Percentiles rank a stretch among this genome's conserved stretches.
phyloP scores from a whole-genome alignment of 2,797 vertebrate genomes.

The Peromyscus aztecus region DNA sequence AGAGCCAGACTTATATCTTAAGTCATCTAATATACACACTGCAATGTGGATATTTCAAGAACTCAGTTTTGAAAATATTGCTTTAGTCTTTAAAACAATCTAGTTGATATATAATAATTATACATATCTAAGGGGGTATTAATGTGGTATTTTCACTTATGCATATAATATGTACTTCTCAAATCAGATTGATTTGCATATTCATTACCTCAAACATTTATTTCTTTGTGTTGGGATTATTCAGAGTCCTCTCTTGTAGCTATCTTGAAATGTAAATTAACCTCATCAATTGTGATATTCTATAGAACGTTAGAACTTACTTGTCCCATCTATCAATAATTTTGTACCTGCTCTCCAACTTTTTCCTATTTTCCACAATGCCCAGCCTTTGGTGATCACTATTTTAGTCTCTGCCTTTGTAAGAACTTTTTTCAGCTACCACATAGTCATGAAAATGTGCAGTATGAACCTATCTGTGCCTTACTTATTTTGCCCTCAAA shows the following conservation, averaged over 20 bases:
- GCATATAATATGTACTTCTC: background rate
- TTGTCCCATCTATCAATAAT: background rate
- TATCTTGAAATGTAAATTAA: constrained; percentile 2
- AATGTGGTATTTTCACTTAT: background rate
- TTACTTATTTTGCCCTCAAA: background rate
- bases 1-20: background rate
- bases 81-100: background rate
- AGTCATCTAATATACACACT: background rate
- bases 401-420: background rate
- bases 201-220: background rate
- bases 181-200: background rate
- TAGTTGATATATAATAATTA: background rate
- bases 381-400: background rate
- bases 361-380: background rate
- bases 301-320: background rate
- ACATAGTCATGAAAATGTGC: background rate
- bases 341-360: background rate
- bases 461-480: background rate
- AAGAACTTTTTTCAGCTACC: background rate
- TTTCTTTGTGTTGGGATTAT: background rate
- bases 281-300: background rate
- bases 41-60: background rate
- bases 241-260: background rate
- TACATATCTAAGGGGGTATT: background rate
- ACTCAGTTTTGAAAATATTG: background rate